These are phyloP conservation scores for Vesta saturnalis DNA, from an alignment of 2,888 invertebrate species.

Conservation along the genomic window DNA sequence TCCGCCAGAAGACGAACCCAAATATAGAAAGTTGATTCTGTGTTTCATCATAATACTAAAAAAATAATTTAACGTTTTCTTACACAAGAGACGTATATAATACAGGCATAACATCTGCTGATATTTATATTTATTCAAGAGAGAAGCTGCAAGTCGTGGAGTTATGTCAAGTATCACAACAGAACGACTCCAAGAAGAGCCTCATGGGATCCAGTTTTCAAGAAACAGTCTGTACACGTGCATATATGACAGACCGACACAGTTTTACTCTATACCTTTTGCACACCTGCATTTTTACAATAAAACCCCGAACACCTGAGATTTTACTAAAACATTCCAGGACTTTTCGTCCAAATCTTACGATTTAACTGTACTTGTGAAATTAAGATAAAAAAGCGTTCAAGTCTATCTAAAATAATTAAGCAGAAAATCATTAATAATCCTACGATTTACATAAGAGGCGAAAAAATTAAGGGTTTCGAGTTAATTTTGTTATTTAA, in stretches of 20 bases:
- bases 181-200: conserved; percentile 39
- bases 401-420: background rate
- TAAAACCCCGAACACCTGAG: conserved; percentile 57
- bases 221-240: conserved; percentile 53
- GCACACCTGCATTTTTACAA: conserved; percentile 61
- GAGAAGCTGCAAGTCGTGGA: conserved; percentile 37
- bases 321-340: conserved; percentile 58
- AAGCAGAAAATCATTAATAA: conserved; percentile 21
- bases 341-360: conserved; percentile 39
- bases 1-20: conserved; percentile 4
- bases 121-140: conserved; percentile 38
- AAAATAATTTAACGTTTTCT: conserved; percentile 14
- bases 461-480: conserved; percentile 19
- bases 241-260: conserved; percentile 50
- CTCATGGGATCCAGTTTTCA: conserved; percentile 51
- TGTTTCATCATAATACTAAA: conserved; percentile 13
- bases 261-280: conserved; percentile 46
- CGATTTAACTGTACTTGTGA: conserved; percentile 19
- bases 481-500: conserved; percentile 16
- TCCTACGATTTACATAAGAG: conserved; percentile 8
- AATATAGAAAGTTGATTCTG: conserved; percentile 16
- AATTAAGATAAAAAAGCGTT: background rate
- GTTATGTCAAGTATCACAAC: conserved; percentile 46
- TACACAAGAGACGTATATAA: conserved; percentile 15
- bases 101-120: conserved; percentile 30